Evolutionary conservation across 1,140 invertebrate genomes (phyloP), one percentile per base, ranked within the genome.

Genomic region (Halesus radiatus): DNA sequence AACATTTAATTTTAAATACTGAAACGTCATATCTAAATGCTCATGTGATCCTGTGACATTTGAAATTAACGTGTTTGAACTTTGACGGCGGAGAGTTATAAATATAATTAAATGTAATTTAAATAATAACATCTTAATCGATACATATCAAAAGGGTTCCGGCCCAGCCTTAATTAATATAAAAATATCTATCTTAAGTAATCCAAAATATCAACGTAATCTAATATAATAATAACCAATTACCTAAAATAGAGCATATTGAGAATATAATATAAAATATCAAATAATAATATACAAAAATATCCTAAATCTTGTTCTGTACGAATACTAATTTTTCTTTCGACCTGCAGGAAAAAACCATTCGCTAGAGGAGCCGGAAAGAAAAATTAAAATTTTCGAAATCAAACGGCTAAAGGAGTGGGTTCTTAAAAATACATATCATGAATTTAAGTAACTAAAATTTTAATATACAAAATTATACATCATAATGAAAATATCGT

Each of bases 141-240:
- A 79, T 79, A 79, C 78, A 79, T 79, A 79, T 79, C 78, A 79
- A 79, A 79, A 79, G 78, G 78, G 78, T 79, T 50, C 53, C 52
- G 52, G 75, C 80, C 80, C 62, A 78, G 72, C 70, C 72, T 79
- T 78, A 74, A 56, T n/a, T 70, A 54, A 56, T 10, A 37, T 58
- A 75, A 74, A 74, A 16, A 53, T 45, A 70, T 20, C n/a, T 72
- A 6, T 50, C 37, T 45, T 45, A 50, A 72, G n/a, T 45, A 13
- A 10, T 45, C n/a, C 1, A 50, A 70, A 53, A 73, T 73, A 73
- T 45, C 13, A 15, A 1, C 62, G 23, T 66, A 32, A 45, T 45
- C 10, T 45, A 45, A 45, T 1, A 10, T 45, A 13, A 45, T 45
- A 8, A 13, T 13, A 45, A 45, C 13, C 8, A 45, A 13, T 45